Percentiles rank a stretch among this genome's conserved stretches.
Conservation (phyloP, 2,888 invertebrate species). For the Eretmocerus hayati region DNA sequence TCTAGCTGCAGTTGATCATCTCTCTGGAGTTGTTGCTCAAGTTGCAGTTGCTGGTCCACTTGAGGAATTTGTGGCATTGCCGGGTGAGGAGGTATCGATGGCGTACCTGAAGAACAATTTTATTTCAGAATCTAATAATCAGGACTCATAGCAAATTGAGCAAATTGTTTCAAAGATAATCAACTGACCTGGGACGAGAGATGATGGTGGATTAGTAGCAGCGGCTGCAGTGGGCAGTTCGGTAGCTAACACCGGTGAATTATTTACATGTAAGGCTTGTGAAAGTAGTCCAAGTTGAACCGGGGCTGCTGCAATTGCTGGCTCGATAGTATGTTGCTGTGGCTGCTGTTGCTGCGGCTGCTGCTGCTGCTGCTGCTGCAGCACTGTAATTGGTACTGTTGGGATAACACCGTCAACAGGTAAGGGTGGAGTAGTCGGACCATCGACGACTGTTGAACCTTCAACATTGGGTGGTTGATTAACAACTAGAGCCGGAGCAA, state of each 20-base stretch:
- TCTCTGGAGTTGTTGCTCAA: not conserved
- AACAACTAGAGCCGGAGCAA: not conserved
- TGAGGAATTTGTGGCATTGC: not conserved
- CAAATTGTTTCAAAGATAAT: too few relatives aligned
- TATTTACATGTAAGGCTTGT: constrained; percentile 16
- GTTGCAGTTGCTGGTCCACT: not conserved
- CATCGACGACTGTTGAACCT: too few relatives aligned
- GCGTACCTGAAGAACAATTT: too few relatives aligned
- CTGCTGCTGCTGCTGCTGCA: constrained; percentile 5
- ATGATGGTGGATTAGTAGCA: constrained; percentile 3
- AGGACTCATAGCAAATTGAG: too few relatives aligned
- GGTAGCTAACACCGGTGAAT: constrained; percentile 19
- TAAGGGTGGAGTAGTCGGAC: too few relatives aligned
- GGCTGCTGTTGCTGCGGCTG: too few relatives aligned
- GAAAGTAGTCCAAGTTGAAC: too few relatives aligned
- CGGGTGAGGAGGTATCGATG: not conserved
- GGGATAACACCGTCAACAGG: too few relatives aligned
- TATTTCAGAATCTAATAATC: too few relatives aligned
- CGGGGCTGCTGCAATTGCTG: too few relatives aligned
- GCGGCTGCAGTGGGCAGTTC: constrained; percentile 5
- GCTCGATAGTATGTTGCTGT: constrained; percentile 6
- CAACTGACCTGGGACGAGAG: constrained; percentile 13
- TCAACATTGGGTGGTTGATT: too few relatives aligned
- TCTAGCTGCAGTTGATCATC: not conserved
- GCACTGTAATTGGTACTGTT: not conserved